Evolutionary conservation across 2,888 invertebrate genomes (phyloP), one percentile per base, ranked within the genome.

Genomic region (Cephus pulcher): DNA sequence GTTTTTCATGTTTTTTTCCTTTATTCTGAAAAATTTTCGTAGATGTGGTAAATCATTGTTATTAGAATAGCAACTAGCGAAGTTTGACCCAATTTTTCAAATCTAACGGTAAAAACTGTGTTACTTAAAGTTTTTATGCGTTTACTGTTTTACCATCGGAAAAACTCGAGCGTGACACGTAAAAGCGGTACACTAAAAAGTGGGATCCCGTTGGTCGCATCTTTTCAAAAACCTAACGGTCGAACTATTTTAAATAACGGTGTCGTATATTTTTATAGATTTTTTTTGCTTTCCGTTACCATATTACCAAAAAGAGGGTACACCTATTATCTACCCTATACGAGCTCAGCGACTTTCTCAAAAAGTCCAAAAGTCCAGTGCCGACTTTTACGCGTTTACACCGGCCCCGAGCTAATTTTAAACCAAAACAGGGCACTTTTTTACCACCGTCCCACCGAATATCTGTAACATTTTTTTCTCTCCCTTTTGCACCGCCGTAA

Each of bases 361-460:
- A 33, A 33, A 33, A 33, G 23, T 56, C 23, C 23, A 23, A 56
- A 23, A 56, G 23, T 23, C 56, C 23, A 23, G 56, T 56, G 56
- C 56, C 56, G 56, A 56, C 23, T 80, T 76, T 35, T 69, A 23
- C 35, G 12, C 30, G 12, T n/a, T 71, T 15, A 9, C 33, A 75
- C 75, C n/a, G 34, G 75, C 35, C 77, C 78, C 84, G 88, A 81
- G 85, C 89, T 89, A 88, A 90, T 91, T 91, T 82, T 80, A 85
- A 86, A 88, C 89, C 89, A 89, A 90, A 91, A 90, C 86, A 89
- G 90, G 88, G 85, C 87, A 86, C 75, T 86, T 89, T 90, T 88
- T 86, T 87, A 78, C 75, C 40, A 80, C 80, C 79, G 6, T 74
- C 80, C 81, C 82, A 81, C 81, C 75, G 81, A 84, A 88, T 40